Base-by-base conservation (phyloP, 1,140 invertebrate genomes). In the Lepidostoma basale region DNA sequence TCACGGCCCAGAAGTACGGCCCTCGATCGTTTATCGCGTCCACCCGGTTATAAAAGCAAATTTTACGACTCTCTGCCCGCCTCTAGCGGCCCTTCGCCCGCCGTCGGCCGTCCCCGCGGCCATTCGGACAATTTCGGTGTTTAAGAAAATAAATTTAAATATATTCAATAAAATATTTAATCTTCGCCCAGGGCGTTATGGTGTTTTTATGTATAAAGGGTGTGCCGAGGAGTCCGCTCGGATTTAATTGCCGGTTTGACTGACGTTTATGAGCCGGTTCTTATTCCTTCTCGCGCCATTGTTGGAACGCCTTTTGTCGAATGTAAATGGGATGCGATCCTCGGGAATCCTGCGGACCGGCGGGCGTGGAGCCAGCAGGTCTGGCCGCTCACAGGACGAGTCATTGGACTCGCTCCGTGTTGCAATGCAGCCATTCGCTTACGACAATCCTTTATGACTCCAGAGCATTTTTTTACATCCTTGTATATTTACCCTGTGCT, bases 131-230 rank as follows among this genome's bases (percentile, higher is more conserved):
- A 44, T 44, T 68, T 62, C 40, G 60, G 59, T 30, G 36, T 56
- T 56, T 56, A 40, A 64, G 30, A 56, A 63, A 54, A 72, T 69
- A 68, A 72, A 68, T 72, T 72, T 72, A 58, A 72, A 72, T 72
- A 72, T 72, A 68, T 72, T 72, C 70, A 72, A 72, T 72, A 72
- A 72, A 72, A 72, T 69, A 69, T 68, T 69, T 72, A 72, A 72
- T 72, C 64, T 72, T 54, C 60, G 67, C 62, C 70, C 67, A 36
- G 25, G 62, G 70, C 67, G 56, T 71, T 67, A 62, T 70, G 69
- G 64, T 59, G 54, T 62, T 72, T 71, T 72, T 68, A 68, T 68
- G 70, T 58, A 52, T 66, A 49, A 33, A 63, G 64, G 66, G 67
- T 64, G 65, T 49, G 70, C 40, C 70, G 42, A 45, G 67, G 66